Conservation (phyloP, 1,140 invertebrate genomes). For the Babylonia areolata region DNA sequence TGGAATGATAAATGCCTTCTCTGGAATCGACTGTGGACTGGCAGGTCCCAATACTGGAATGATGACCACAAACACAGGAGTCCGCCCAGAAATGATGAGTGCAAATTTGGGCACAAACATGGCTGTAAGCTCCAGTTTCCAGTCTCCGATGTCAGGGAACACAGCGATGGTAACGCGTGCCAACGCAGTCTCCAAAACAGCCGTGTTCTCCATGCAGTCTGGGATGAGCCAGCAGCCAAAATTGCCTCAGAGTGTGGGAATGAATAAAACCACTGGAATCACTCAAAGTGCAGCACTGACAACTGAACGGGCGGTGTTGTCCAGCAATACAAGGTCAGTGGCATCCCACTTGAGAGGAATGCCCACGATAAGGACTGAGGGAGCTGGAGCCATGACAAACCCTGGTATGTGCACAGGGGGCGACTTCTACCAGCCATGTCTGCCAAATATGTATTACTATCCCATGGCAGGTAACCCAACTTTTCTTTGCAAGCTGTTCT, state of each 20-base stretch:
- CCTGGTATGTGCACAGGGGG: neutral
- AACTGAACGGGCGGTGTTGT: neutral
- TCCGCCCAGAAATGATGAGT: neutral
- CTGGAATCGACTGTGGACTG: neutral
- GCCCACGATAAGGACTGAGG: neutral
- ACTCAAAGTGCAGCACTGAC: neutral
- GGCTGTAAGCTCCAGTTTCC: neutral
- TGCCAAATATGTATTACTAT: slow-evolving; percentile 11
- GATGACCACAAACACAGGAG: neutral
- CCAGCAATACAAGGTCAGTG: neutral
- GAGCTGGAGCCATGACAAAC: neutral
- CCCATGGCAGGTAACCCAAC: neutral
- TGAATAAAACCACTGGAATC: neutral
- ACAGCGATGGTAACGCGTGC: neutral
- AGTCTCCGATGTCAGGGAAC: neutral
- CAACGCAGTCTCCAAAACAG: neutral
- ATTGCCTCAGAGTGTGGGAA: neutral
- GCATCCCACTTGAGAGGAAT: neutral
- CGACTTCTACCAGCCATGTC: neutral
- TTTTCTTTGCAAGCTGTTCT: neutral
- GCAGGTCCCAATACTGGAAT: neutral
- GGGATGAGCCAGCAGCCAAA: neutral
- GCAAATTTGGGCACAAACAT: neutral
- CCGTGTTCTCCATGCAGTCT: neutral
- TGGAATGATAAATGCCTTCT: neutral